Evolutionary conservation across 1,140 invertebrate genomes (phyloP).

Genomic region (Nylanderia fulva): DNA sequence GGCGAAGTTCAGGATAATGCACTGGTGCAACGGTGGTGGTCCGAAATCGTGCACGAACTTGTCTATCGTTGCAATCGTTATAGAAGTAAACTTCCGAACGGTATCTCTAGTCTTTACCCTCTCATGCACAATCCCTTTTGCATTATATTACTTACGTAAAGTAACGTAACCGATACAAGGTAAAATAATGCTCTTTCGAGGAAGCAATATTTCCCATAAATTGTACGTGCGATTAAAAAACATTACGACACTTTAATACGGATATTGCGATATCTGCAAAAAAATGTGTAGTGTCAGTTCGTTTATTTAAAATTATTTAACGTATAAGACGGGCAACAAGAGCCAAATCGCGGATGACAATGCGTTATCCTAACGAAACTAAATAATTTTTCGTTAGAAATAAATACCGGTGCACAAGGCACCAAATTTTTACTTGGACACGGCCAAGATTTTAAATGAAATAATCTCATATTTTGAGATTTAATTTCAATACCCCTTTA

Average conservation of each 20-base stretch:
- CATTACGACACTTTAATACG: neutral
- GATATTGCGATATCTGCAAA: neutral
- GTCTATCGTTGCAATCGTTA: conserved; percentile 19
- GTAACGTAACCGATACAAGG: too few species aligned
- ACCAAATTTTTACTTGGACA: too few species aligned
- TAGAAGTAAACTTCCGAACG: conserved; percentile 2
- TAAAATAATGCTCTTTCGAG: neutral
- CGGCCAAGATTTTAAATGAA: too few species aligned
- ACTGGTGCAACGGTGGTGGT: conserved; percentile 27
- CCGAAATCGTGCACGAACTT: conserved; percentile 27
- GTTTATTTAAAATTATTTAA: neutral
- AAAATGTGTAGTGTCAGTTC: neutral
- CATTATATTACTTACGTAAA: neutral
- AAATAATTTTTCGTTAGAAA: too few species aligned
- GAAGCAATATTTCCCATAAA: neutral
- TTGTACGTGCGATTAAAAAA: neutral
- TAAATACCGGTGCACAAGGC: too few species aligned
- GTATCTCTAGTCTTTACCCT: neutral
- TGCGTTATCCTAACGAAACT: too few species aligned
- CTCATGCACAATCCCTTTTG: neutral
- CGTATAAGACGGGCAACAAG: too few species aligned
- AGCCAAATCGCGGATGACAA: too few species aligned
- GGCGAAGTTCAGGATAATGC: conserved; percentile 71
- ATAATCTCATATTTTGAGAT: too few species aligned
- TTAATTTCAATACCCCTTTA: too few species aligned